phyloP scores from a whole-genome alignment of 2,888 invertebrate genomes.

The Chalcis sispes region DNA sequence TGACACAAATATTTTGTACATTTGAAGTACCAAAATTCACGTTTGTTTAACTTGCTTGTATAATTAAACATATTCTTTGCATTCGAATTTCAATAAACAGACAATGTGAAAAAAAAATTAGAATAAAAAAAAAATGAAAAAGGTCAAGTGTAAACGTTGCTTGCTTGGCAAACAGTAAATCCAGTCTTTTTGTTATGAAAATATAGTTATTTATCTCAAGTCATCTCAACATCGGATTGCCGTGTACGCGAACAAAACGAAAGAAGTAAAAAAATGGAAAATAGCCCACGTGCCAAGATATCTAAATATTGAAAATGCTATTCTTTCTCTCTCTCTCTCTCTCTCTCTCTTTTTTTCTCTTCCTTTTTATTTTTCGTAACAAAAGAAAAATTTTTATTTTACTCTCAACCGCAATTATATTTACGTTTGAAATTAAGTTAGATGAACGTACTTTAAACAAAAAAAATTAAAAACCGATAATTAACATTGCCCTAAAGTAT shows the following conservation, averaged over 20 bases:
- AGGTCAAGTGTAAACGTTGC: slow-evolving; percentile 44
- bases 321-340: too few relatives aligned
- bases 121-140: slow-evolving; percentile 16
- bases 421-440: slow-evolving; percentile 27
- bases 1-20: too few relatives aligned
- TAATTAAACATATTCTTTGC: too few relatives aligned
- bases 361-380: too few relatives aligned
- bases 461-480: slow-evolving; percentile 20
- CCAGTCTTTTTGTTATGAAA: slow-evolving; percentile 61
- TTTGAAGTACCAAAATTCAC: too few relatives aligned
- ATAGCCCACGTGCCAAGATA: slow-evolving; percentile 53
- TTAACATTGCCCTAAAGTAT: neutral
- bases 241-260: slow-evolving; percentile 8
- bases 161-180: slow-evolving; percentile 3
- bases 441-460: slow-evolving; percentile 12
- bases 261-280: slow-evolving; percentile 20
- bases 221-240: slow-evolving; percentile 43
- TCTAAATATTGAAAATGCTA: slow-evolving; percentile 27
- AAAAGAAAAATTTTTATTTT: slow-evolving; percentile 39
- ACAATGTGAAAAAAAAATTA: neutral
- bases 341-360: too few relatives aligned
- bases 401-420: neutral
- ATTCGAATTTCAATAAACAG: too few relatives aligned
- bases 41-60: too few relatives aligned
- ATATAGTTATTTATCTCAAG: slow-evolving; percentile 57